A percentile compares a stretch with the other conserved stretches of the same genome.
These are phyloP conservation scores for Rattus norvegicus DNA, from an alignment of 2,113 vertebrate genomes.

Conservation along the genomic window DNA sequence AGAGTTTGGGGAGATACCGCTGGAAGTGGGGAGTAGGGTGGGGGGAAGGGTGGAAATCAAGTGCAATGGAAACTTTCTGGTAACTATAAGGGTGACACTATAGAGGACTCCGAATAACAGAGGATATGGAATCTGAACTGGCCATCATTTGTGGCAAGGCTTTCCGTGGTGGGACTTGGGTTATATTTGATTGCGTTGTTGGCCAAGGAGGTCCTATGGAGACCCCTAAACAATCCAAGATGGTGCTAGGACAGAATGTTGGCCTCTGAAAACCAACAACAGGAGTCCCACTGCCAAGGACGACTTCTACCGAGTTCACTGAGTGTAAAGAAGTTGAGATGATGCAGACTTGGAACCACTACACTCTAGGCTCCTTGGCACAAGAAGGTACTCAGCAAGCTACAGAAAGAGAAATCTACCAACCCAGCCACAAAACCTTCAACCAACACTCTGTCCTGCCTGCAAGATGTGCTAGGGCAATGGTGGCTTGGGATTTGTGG, in stretches of 20 bases:
- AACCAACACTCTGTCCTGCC: neutral
- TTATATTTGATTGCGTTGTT: neutral
- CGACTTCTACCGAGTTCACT: neutral
- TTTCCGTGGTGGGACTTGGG: neutral
- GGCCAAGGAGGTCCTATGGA: neutral
- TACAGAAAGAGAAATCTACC: neutral
- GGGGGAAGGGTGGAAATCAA: neutral
- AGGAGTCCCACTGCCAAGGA: neutral
- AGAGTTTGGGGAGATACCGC: neutral
- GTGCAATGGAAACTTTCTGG: neutral
- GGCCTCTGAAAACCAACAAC: neutral
- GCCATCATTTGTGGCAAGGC: neutral
- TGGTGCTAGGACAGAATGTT: neutral
- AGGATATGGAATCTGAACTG: neutral
- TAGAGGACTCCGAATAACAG: neutral
- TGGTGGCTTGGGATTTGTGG: neutral
- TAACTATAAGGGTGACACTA: neutral
- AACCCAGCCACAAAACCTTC: neutral
- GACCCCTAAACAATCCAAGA: neutral
- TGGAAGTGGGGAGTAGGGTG: neutral
- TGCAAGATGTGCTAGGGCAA: neutral
- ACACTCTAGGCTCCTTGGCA: neutral
- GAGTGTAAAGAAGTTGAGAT: neutral
- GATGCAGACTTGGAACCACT: neutral
- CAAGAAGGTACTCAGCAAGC: neutral